Percentiles rank a stretch among this genome's conserved stretches.
phyloP scores from a whole-genome alignment of 2,888 invertebrate genomes.

The Calliopum simillimum region DNA sequence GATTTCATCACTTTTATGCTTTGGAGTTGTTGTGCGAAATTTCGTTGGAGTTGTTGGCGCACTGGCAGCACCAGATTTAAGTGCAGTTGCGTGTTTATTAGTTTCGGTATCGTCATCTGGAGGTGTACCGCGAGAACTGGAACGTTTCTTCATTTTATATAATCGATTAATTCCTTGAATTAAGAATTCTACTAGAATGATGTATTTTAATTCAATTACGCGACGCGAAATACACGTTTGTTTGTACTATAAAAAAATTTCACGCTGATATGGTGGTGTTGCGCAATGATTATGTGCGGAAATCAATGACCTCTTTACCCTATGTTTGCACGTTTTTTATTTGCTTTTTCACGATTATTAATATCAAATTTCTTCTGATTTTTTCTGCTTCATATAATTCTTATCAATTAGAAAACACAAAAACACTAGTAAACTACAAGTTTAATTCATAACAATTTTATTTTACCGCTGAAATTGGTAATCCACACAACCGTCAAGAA shows the following conservation, averaged over 20 bases:
- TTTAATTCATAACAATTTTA: background rate
- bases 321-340: background rate
- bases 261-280: conserved; percentile 33
- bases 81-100: conserved; percentile 7
- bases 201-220: background rate
- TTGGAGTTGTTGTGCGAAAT: conserved; percentile 38
- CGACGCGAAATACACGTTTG: background rate
- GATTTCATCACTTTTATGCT: conserved; percentile 54
- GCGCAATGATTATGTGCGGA: conserved; percentile 41
- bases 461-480: too few relatives aligned
- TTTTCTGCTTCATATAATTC: background rate
- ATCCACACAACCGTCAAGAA: too few relatives aligned
- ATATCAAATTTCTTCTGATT: background rate
- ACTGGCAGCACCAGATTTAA: conserved; percentile 57
- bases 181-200: background rate
- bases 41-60: conserved; percentile 59
- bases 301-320: background rate
- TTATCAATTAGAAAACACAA: background rate
- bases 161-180: background rate
- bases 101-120: conserved; percentile 25
- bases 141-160: conserved; percentile 60
- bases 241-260: background rate
- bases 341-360: conserved; percentile 2
- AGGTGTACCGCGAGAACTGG: conserved; percentile 58
- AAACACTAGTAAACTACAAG: background rate